Conservation (phyloP, 2,113 vertebrate species). For the Neogobius melanostomus region DNA sequence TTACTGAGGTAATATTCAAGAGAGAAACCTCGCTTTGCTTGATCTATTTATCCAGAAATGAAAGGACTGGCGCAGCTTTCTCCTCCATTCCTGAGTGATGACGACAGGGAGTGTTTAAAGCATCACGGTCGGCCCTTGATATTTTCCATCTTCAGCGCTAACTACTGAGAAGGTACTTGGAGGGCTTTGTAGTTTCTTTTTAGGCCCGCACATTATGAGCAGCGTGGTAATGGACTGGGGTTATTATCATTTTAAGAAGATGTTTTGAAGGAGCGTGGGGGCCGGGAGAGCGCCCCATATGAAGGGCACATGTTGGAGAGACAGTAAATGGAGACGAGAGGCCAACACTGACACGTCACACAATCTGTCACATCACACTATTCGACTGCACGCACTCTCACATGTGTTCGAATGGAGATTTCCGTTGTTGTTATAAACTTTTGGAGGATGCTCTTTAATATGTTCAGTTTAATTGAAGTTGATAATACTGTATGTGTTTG, state of each 20-base stretch:
- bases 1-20: conserved; percentile 43
- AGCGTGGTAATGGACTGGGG: conserved; percentile 45
- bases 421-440: background rate
- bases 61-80: conserved; percentile 43
- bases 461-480: too few species aligned
- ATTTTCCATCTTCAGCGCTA: conserved; percentile 42
- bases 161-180: conserved; percentile 41
- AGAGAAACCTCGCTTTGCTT: conserved; percentile 46
- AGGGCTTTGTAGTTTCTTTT: conserved; percentile 28
- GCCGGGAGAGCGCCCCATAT: conserved; percentile 38
- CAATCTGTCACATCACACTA: conserved; percentile 18
- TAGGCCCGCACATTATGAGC: conserved; percentile 28
- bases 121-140: conserved; percentile 33
- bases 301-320: conserved; percentile 54
- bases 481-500: too few species aligned
- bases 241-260: conserved; percentile 49
- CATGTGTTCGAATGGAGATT: background rate
- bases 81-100: conserved; percentile 45
- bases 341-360: conserved; percentile 25
- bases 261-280: conserved; percentile 11
- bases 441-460: too few species aligned
- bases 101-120: conserved; percentile 49
- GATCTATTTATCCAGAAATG: conserved; percentile 46
- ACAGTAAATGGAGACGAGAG: conserved; percentile 22
- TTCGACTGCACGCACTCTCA: background rate